These are phyloP conservation scores for Athene noctua DNA, from an alignment of 2,113 vertebrate species.

Conservation along the genomic window DNA sequence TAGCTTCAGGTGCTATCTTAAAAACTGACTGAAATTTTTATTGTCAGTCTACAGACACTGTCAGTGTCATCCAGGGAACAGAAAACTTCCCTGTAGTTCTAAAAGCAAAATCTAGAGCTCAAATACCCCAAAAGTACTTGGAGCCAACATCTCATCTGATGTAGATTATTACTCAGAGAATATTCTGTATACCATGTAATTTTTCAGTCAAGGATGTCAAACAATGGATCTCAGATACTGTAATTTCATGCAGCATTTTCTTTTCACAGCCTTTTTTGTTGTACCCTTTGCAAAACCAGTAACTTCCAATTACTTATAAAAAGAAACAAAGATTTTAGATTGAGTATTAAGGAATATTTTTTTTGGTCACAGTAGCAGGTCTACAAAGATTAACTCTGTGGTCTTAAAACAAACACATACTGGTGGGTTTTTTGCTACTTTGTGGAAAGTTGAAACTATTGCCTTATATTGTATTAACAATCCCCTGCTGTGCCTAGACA, in stretches of 20 bases:
- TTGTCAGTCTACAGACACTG: neutral
- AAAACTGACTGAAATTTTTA: neutral
- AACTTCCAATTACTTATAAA: neutral
- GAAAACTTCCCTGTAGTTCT: neutral
- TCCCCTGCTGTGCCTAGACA: neutral
- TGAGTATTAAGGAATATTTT: neutral
- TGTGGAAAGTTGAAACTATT: neutral
- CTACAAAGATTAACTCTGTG: neutral
- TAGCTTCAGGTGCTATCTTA: neutral
- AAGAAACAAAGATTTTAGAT: neutral
- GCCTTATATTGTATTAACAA: neutral
- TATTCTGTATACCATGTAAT: slow-evolving; percentile 45
- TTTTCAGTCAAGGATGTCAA: slow-evolving; percentile 66
- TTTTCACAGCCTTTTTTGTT: slow-evolving; percentile 12
- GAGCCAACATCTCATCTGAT: slow-evolving; percentile 55
- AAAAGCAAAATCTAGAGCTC: slow-evolving; percentile 9
- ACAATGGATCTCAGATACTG: slow-evolving; percentile 38
- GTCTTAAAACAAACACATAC: neutral
- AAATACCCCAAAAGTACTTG: neutral
- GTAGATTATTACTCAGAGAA: slow-evolving; percentile 14
- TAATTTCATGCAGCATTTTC: slow-evolving; percentile 28
- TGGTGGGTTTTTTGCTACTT: neutral
- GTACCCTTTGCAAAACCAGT: slow-evolving; percentile 12
- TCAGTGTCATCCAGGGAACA: neutral
- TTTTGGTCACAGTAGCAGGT: neutral